Conservation (phyloP, 2,797 vertebrate genomes). For the Momotus momota region DNA sequence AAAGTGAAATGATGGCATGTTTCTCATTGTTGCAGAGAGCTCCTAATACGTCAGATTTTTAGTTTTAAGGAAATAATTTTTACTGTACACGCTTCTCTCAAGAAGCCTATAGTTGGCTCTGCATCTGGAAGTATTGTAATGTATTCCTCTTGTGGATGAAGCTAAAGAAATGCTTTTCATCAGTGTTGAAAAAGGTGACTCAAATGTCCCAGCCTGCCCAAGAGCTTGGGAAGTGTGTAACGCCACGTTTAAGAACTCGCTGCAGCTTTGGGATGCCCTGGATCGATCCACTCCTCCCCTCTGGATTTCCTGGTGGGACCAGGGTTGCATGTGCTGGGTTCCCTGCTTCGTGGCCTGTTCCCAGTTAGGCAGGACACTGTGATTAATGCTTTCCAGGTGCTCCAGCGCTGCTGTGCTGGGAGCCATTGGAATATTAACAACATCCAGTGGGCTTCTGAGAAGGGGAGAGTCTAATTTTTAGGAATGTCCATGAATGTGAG, state of each 20-base stretch:
- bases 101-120: not conserved
- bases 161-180: not conserved
- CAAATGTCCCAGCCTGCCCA: not conserved
- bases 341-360: not conserved
- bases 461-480: not conserved
- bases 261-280: not conserved
- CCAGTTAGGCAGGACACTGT: not conserved
- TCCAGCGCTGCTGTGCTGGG: not conserved
- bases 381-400: constrained; percentile 32
- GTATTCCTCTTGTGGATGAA: not conserved
- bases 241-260: not conserved
- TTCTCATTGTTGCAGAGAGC: not conserved
- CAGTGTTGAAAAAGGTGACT: not conserved
- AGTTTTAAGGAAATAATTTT: not conserved
- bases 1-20: not conserved
- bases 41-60: not conserved
- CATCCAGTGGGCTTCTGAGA: not conserved
- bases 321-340: not conserved
- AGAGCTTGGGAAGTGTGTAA: not conserved
- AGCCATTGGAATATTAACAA: not conserved
- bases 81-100: not conserved
- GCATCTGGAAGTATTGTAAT: not conserved
- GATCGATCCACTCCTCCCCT: not conserved
- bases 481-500: not conserved
- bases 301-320: constrained; percentile 29